Evolutionary conservation across 1,140 invertebrate genomes (phyloP), one percentile per base, ranked within the genome.

Genomic region (Heterodera schachtii): DNA sequence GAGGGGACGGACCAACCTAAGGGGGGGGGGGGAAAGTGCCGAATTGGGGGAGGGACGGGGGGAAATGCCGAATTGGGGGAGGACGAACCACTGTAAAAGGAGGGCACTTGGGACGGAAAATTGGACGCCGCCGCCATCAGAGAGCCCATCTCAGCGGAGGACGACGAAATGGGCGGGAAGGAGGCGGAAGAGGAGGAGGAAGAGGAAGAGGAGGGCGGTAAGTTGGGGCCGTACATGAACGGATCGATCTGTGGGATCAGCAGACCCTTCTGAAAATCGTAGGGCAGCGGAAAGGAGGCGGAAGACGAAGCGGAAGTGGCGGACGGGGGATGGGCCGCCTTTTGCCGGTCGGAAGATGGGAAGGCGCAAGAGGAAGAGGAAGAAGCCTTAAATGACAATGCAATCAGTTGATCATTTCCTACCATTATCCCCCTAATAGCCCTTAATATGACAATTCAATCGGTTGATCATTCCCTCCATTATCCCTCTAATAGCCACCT

Each of bases 121-220:
- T 19, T 19, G 57, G 57, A 71, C 31, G 69, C 69, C 31, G 19
- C 69, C 69, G 69, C 69, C 69, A 71, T 71, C 19, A 71, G 69
- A 13, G 69, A 71, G 69, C 44, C 44, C 69, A 71, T 71, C 44
- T 71, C 69, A 41, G 31, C 69, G 21, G 69, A 13, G 11, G 69
- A 41, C n/a, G 67, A n/a, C n/a, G 67, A 16, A 43, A 9, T 31
- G 31, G 31, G 31, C 31, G 31, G 31, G 31, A 31, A 31, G 31
- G 0, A 31, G 31, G 31, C 69, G 21, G 69, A 13, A 41, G 69
- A 41, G 41, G 67, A 70, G 67, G 8, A 11, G 8, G 41, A 21
- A 6, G 69, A 31, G 44, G n/a, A 71, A 4, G 69, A 16, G 69
- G 31, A 71, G 69, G 44, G 43, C 13, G 69, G 21, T 8, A 19